phyloP scores from a whole-genome alignment of 2,113 vertebrate genomes.

The Psephotus haematonotus region DNA sequence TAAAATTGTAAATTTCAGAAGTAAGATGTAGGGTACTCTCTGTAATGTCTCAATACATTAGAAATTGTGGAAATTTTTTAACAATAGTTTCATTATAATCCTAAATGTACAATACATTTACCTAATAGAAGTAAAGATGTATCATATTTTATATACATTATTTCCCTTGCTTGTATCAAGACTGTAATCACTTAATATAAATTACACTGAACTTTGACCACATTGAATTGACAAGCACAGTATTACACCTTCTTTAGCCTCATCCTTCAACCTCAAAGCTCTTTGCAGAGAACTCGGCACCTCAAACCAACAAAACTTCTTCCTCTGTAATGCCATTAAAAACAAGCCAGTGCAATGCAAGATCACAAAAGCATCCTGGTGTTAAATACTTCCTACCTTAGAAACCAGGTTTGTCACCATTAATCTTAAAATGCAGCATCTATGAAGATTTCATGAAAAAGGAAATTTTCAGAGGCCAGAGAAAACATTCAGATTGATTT shows the following conservation, averaged over 20 bases:
- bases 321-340: neutral
- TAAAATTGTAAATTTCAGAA: constrained; percentile 49
- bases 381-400: neutral
- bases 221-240: neutral
- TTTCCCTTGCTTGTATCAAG: neutral
- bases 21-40: constrained; percentile 7
- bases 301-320: neutral
- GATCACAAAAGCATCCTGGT: neutral
- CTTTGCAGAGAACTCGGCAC: neutral
- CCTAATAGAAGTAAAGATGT: neutral
- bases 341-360: neutral
- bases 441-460: neutral
- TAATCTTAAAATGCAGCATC: neutral
- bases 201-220: neutral
- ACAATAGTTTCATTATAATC: neutral
- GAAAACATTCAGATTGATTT: neutral
- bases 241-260: neutral
- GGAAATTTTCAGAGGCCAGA: neutral
- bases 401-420: neutral
- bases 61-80: neutral
- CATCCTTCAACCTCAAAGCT: neutral
- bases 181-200: neutral
- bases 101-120: neutral
- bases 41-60: neutral
- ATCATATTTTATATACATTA: neutral